Evolutionary conservation across 2,888 invertebrate genomes (phyloP), one percentile per base, ranked within the genome.

Genomic region (Zhengitettix transpicula): DNA sequence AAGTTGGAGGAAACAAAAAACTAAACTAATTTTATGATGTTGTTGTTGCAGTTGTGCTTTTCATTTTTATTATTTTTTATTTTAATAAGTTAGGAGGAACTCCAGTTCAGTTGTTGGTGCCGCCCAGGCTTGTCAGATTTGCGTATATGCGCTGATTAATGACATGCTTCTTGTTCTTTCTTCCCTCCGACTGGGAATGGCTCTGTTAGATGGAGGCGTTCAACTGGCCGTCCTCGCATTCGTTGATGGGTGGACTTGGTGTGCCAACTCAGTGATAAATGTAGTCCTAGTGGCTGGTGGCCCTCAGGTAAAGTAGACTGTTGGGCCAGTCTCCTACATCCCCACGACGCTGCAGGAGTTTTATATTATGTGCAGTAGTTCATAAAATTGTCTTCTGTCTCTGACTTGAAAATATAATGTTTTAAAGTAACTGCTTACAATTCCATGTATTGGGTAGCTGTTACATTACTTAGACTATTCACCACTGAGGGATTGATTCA

Each of bases 291-390:
- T 58, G 58, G 58, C 57, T 53, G 58, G 61, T 58, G 58, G 42
- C 56, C 56, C 58, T 44, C 62, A 74, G 75, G 75, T 75, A 75
- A 75, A 70, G 74, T 75, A 74, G 70, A 68, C 71, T 71, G 71
- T 71, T 69, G 69, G 72, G 72, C 72, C 73, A 73, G 71, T 73
- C 73, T 73, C 73, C 60, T 58, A 54, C 15, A 40, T 15, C 12
- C 52, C 47, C 64, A 66, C 67, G 66, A 67, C 65, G 67, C 67
- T 69, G 64, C 65, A 66, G 63, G 65, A 65, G 65, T 53, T 53
- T 7, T 28, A 28, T 28, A 28, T 28, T 28, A 28, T 28, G 28
- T 28, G 28, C 28, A 28, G 28, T 28, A 28, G 28, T 28, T 28
- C 28, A 28, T 28, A 28, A 28, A 28, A 28, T 28, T 28, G 28